Evolutionary conservation across 2,888 invertebrate species (phyloP).

Genomic region (Spodoptera picta): DNA sequence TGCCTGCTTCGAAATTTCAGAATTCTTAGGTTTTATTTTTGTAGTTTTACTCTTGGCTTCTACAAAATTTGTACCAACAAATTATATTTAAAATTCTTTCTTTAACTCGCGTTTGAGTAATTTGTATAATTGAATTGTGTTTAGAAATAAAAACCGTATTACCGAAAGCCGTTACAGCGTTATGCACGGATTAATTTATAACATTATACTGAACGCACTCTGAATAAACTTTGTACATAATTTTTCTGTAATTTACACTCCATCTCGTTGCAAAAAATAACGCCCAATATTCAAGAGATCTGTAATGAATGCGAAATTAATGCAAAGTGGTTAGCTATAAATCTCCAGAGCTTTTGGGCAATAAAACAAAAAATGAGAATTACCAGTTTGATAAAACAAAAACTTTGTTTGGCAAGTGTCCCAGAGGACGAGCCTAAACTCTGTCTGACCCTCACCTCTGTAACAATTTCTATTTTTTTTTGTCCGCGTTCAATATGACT

Average conservation of each 20-base stretch:
- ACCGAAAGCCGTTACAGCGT: constrained; percentile 27
- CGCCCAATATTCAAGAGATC: constrained; percentile 77
- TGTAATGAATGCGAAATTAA: constrained; percentile 86
- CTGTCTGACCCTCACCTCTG: constrained; percentile 63
- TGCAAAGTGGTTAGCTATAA: constrained; percentile 85
- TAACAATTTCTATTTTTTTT: constrained; percentile 71
- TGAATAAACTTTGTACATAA: constrained; percentile 62
- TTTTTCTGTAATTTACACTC: constrained; percentile 72
- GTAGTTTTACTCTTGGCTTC: constrained; percentile 13
- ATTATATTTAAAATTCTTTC: constrained; percentile 31
- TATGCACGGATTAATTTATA: constrained; percentile 57
- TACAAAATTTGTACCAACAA: constrained; percentile 4
- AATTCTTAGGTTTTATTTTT: constrained; percentile 18
- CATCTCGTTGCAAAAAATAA: constrained; percentile 67
- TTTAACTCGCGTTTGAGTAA: constrained; percentile 23
- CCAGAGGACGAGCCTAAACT: constrained; percentile 72
- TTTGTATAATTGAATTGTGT: constrained; percentile 46
- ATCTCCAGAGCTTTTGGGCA: constrained; percentile 82
- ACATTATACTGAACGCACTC: constrained; percentile 51
- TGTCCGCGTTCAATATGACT: constrained; percentile 57
- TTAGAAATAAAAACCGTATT: constrained; percentile 36
- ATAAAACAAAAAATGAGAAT: constrained; percentile 87
- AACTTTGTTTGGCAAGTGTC: constrained; percentile 83
- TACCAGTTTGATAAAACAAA: constrained; percentile 86
- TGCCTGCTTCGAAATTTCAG: constrained; percentile 19